Evolutionary conservation across 2,888 invertebrate genomes (phyloP), one percentile per base, ranked within the genome.

Genomic region (Orgyia antiqua): DNA sequence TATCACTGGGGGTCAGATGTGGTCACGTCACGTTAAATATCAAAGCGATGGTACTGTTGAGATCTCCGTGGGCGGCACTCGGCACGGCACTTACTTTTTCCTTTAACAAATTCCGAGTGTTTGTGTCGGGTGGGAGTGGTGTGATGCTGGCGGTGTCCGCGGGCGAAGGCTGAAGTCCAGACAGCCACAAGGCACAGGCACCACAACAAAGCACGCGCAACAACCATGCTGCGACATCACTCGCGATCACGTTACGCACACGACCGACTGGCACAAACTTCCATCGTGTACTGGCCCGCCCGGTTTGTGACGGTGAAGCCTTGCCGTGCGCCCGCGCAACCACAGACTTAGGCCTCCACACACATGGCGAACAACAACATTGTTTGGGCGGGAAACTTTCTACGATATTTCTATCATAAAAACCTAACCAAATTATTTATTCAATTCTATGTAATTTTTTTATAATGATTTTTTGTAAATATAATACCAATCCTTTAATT

Each of bases 41-140:
- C 27, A 40, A n/a, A n/a, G 28, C 23, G 37, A 36, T 33, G 42
- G 35, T 26, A 42, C 35, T 34, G 38, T 51, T 34, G 49, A 53
- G 49, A 60, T 53, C 50, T 44, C 47, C 54, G 63, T 61, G 60
- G 61, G 63, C 59, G 56, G 55, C 32, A 25, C 29, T 29, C 17
- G 27, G 35, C 45, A n/a, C n/a, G n/a, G n/a, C n/a, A 90, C 92
- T 92, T 89, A 92, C 92, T 92, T 80, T 92, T 93, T 73, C 92
- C 92, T 77, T 92, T 92, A 71, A 92, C 92, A 71, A 92, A 92
- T 70, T 92, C 92, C 53, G 91, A 91, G 57, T 87, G 76, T 54
- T 77, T 76, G 54, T 79, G 73, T 32, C 74, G 65, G 39, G 70
- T 57, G 47, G 68, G 60, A 38, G 70, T 65, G 48, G 63, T 51